Conservation (phyloP, 2,113 vertebrate species). For the Collichthys lucidus region DNA sequence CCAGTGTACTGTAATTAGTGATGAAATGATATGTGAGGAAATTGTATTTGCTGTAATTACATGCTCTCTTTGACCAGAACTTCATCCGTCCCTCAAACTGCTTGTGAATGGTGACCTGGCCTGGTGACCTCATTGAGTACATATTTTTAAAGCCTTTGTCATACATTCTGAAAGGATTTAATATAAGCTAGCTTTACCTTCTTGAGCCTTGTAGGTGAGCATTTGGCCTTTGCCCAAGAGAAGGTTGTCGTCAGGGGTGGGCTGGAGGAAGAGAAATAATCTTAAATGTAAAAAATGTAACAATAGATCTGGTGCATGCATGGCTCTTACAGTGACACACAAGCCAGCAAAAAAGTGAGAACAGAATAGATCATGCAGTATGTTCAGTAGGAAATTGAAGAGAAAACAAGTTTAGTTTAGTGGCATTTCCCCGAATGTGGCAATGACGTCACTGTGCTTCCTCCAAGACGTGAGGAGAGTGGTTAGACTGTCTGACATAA, state of each 20-base stretch:
- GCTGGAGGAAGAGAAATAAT: slow-evolving; percentile 34
- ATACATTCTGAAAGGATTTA: background rate
- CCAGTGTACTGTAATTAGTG: background rate
- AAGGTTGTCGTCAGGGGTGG: accelerated
- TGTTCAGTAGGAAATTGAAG: slow-evolving; percentile 41
- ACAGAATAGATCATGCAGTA: background rate
- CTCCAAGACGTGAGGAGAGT: slow-evolving; percentile 58
- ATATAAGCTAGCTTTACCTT: slow-evolving; percentile 23
- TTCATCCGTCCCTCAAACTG: background rate
- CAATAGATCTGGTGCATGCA: background rate
- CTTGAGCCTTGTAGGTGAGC: accelerated
- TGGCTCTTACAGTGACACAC: slow-evolving; percentile 4
- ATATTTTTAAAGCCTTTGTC: background rate
- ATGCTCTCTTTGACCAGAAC: accelerated
- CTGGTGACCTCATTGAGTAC: background rate
- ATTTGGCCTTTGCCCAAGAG: slow-evolving; percentile 38
- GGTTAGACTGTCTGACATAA: slow-evolving; percentile 46
- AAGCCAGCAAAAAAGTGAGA: slow-evolving; percentile 15
- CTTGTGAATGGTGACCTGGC: background rate
- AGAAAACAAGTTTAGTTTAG: slow-evolving; percentile 44
- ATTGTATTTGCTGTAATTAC: background rate
- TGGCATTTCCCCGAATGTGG: slow-evolving; percentile 77
- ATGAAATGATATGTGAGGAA: background rate
- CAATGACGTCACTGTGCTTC: slow-evolving; percentile 68
- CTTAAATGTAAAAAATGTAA: background rate